Conservation (phyloP, 1,140 invertebrate species). For the Zaprionus ornatus region DNA sequence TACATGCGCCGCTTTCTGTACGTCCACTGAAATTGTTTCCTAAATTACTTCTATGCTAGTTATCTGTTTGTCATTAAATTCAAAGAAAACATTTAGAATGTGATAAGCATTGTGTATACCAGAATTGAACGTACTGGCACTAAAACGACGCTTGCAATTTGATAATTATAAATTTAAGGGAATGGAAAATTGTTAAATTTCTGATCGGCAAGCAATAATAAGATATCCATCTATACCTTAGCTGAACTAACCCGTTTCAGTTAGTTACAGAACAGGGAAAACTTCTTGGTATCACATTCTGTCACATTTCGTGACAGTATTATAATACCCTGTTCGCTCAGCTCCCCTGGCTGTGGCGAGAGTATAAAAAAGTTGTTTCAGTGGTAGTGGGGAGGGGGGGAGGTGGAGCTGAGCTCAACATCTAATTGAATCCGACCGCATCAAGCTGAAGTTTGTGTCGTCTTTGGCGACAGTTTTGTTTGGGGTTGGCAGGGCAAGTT, state of each 20-base stretch:
- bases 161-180: too few species aligned
- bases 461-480: constrained; percentile 74
- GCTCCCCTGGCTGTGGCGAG: neutral
- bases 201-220: too few species aligned
- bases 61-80: too few species aligned
- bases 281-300: neutral
- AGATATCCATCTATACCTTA: neutral
- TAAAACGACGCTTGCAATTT: neutral
- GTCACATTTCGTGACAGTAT: constrained; percentile 6
- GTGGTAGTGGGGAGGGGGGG: too few species aligned
- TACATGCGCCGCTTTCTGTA: too few species aligned
- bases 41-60: too few species aligned
- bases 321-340: neutral
- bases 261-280: neutral
- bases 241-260: neutral
- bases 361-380: constrained; percentile 1
- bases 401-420: constrained; percentile 16
- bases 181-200: too few species aligned
- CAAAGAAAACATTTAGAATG: too few species aligned
- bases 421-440: constrained; percentile 80
- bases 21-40: too few species aligned
- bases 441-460: constrained; percentile 67
- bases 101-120: too few species aligned
- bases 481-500: constrained; percentile 32
- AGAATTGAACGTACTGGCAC: too few species aligned